Evolutionary conservation across 2,797 vertebrate species (phyloP).

Genomic region (Microctenopoma stevenorrisi): DNA sequence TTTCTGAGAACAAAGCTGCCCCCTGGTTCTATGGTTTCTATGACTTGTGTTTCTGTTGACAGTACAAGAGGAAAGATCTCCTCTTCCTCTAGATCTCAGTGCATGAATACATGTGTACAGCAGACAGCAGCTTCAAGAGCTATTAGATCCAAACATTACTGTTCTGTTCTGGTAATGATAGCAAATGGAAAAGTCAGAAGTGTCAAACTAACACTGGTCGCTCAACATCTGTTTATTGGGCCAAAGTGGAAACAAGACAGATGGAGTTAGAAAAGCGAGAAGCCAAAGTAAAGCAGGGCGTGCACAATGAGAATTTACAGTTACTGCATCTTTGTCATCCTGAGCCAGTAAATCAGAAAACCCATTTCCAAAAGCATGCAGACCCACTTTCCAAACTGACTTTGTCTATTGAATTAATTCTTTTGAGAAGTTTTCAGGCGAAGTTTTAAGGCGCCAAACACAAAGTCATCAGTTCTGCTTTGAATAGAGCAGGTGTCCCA

Average conservation of each 20-base stretch:
- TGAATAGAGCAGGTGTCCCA: too few relatives aligned
- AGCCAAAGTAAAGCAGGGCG: constrained; percentile 45
- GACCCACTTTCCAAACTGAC: not conserved
- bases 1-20: too few relatives aligned
- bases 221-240: constrained; percentile 47
- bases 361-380: not conserved
- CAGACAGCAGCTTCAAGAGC: not conserved
- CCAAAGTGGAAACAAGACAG: constrained; percentile 26
- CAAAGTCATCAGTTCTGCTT: too few relatives aligned
- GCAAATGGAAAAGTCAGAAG: not conserved
- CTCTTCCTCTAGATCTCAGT: not conserved
- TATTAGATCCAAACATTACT: not conserved
- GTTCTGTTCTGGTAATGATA: not conserved
- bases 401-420: not conserved
- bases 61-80: too few relatives aligned
- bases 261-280: constrained; percentile 36
- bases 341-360: constrained; percentile 18
- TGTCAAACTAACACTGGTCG: constrained; percentile 8
- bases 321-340: constrained; percentile 10
- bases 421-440: not conserved
- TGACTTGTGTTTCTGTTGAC: too few relatives aligned
- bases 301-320: constrained; percentile 42
- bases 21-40: too few relatives aligned
- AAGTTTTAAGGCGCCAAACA: not conserved
- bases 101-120: not conserved